These are phyloP conservation scores for Ictidomys tridecemlineatus DNA, from an alignment of 2,113 vertebrate genomes.

Conservation along the genomic window DNA sequence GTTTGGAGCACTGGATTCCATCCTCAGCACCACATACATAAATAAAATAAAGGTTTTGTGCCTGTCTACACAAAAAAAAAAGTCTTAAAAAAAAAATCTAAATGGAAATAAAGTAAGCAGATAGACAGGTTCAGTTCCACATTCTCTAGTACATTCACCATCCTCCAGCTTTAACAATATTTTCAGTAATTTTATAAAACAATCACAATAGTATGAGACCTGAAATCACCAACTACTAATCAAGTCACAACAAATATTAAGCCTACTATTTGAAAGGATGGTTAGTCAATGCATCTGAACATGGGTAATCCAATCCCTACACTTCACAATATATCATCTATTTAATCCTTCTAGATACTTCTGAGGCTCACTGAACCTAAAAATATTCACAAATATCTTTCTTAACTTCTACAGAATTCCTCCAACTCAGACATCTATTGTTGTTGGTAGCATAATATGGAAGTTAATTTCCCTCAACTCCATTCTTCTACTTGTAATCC, in stretches of 20 bases:
- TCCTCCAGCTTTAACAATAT: not conserved
- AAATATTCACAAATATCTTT: conserved; percentile 20
- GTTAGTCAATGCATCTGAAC: not conserved
- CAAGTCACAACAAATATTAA: not conserved
- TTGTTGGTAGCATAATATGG: not conserved
- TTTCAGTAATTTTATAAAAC: not conserved
- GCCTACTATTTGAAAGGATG: not conserved
- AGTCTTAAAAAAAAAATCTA: conserved; percentile 21
- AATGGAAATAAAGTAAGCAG: not conserved
- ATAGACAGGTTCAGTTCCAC: not conserved
- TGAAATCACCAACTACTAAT: not conserved
- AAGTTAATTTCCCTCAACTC: not conserved
- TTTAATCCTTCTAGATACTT: conserved; percentile 19
- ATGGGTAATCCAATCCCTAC: not conserved
- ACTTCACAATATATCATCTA: not conserved
- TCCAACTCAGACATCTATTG: not conserved
- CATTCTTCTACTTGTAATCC: conserved; percentile 12
- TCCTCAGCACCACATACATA: too few relatives aligned
- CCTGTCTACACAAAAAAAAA: too few relatives aligned
- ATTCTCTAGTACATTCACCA: not conserved
- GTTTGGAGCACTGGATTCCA: too few relatives aligned
- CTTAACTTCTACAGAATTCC: conserved; percentile 54
- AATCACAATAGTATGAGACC: not conserved
- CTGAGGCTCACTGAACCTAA: conserved; percentile 8
- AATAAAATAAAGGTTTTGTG: too few relatives aligned